Evolutionary conservation across 35 echinoderm and acorn worm genomes (phyloP).

Genomic region (Stichopus chloronotus): DNA sequence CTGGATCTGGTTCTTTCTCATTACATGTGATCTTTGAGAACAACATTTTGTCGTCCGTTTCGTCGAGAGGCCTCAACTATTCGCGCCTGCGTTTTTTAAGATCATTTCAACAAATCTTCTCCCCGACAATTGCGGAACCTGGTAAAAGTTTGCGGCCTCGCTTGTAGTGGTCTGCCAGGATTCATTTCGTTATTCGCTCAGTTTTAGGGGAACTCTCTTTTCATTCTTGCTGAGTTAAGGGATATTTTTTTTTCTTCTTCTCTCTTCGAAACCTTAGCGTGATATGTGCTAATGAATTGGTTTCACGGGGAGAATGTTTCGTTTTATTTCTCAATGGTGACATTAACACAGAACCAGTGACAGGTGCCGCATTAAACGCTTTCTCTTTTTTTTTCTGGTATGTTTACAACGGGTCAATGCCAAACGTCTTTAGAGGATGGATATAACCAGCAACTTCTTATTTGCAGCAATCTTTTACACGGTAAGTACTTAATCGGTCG

Average conservation of each 20-base stretch:
- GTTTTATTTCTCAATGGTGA: constrained; percentile 14
- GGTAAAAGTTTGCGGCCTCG: not conserved
- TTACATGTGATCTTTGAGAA: not conserved
- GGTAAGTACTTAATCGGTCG: too few relatives aligned
- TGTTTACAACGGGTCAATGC: constrained; percentile 3
- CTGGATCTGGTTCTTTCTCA: not conserved
- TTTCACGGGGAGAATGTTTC: constrained; percentile 1
- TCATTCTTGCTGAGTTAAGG: not conserved
- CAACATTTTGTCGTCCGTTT: not conserved
- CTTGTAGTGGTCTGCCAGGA: not conserved
- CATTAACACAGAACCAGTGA: not conserved
- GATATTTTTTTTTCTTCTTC: not conserved
- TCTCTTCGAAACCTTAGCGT: not conserved
- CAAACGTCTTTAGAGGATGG: not conserved
- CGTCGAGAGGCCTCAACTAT: not conserved
- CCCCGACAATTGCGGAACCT: not conserved
- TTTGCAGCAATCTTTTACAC: not conserved
- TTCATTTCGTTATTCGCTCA: constrained; percentile 7
- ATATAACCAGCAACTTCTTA: not conserved
- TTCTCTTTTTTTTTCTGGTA: not conserved
- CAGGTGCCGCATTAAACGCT: not conserved
- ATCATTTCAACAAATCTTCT: not conserved
- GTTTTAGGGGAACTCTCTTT: not conserved
- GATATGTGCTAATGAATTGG: constrained; percentile 24
- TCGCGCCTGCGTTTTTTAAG: not conserved